A percentile compares a stretch with the other conserved stretches of the same genome.
Conservation (phyloP, 2,797 vertebrate species). For the Remorina albescens region DNA sequence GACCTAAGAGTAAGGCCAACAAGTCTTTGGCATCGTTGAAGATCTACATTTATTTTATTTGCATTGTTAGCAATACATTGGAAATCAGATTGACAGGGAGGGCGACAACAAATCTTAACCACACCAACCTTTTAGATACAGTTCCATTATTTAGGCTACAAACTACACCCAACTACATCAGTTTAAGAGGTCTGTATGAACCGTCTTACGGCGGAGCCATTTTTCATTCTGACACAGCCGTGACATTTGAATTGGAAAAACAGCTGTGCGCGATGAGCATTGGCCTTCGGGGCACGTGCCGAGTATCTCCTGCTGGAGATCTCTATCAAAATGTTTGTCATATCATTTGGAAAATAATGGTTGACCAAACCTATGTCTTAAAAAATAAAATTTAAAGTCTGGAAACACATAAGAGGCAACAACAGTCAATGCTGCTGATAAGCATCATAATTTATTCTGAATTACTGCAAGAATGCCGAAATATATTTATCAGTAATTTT, state of each 20-base stretch:
- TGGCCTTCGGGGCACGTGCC: not conserved
- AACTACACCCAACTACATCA: not conserved
- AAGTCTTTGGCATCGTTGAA: too few species aligned
- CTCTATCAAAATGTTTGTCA: not conserved
- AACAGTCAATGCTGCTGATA: not conserved
- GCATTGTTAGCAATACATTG: not conserved
- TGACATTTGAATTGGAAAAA: not conserved
- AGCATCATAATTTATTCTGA: not conserved
- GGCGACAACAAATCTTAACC: too few species aligned
- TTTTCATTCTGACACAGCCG: not conserved
- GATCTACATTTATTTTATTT: not conserved
- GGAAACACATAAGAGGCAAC: not conserved
- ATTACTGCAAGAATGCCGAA: not conserved
- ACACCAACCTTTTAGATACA: not conserved
- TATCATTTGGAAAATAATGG: conserved; percentile 2
- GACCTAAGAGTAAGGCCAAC: too few species aligned
- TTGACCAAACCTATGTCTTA: not conserved
- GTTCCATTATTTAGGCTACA: not conserved
- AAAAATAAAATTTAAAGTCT: too few species aligned
- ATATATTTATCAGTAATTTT: not conserved
- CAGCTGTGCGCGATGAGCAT: not conserved
- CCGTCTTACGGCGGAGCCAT: not conserved
- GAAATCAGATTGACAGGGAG: not conserved
- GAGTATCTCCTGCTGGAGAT: not conserved
- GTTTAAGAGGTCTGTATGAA: not conserved